Evolutionary conservation across 92 coral and sea anemone species (phyloP).

Genomic region (Anthopleura xanthogrammica): DNA sequence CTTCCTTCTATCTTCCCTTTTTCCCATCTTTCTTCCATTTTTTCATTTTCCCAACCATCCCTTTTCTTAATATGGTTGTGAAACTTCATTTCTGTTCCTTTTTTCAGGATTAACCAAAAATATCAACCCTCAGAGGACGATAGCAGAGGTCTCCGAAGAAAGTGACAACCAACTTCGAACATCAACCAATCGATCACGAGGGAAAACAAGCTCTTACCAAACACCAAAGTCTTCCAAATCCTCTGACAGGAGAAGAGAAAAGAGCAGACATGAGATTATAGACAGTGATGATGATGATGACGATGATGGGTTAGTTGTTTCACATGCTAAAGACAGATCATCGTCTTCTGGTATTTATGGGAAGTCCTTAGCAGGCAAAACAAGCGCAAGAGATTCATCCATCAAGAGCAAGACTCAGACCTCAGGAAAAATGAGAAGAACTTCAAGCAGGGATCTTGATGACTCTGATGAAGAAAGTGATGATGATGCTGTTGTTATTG

Average conservation of each 20-base stretch:
- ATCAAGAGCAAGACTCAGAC: background rate
- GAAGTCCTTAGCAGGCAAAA: background rate
- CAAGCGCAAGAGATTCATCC: background rate
- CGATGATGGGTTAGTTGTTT: constrained; percentile 38
- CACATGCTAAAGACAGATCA: constrained; percentile 18
- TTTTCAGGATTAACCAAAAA: constrained; percentile 29
- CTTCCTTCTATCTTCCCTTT: no score
- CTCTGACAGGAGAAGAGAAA: background rate
- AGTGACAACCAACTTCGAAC: constrained; percentile 21
- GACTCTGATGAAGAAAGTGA: constrained; percentile 55
- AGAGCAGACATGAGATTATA: constrained; percentile 52
- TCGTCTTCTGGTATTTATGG: background rate
- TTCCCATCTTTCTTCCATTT: no score
- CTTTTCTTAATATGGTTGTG: no score
- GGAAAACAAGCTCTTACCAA: background rate
- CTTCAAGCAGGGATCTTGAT: constrained; percentile 8
- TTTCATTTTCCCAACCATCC: background rate
- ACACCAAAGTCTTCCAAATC: background rate
- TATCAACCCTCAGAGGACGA: constrained; percentile 44
- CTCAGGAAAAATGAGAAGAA: constrained; percentile 8
- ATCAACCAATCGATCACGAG: background rate
- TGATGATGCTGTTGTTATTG: constrained; percentile 26
- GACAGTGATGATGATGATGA: constrained; percentile 79
- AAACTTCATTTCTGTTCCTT: background rate
- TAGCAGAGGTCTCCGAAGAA: constrained; percentile 35